These are phyloP conservation scores for Stigmatopora nigra DNA, from an alignment of 2,113 vertebrate species.

Conservation along the genomic window DNA sequence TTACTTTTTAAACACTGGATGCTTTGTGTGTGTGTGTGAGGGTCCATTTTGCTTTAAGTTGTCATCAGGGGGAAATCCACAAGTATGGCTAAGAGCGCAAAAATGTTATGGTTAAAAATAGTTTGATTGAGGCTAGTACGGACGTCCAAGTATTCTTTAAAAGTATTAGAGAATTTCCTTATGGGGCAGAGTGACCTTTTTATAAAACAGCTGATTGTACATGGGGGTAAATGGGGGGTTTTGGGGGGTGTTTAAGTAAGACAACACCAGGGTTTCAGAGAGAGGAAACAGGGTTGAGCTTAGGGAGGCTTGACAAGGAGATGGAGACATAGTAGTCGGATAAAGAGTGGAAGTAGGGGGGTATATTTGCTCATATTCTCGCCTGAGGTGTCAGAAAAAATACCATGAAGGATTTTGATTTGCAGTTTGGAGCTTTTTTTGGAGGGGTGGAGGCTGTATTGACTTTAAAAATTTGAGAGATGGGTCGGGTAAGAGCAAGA, in stretches of 20 bases:
- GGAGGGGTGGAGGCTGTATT: conserved; percentile 61
- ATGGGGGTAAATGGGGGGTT: conserved; percentile 37
- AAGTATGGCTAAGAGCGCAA: conserved; percentile 8
- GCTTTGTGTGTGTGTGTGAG: conserved; percentile 62
- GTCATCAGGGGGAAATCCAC: conserved; percentile 6
- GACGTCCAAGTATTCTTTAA: conserved; percentile 32
- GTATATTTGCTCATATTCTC: conserved; percentile 57
- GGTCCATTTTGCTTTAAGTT: conserved; percentile 12
- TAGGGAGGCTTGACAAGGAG: not conserved
- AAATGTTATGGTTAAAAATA: conserved; percentile 1
- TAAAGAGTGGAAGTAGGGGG: conserved; percentile 18
- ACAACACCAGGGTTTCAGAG: conserved; percentile 28
- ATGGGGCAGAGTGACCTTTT: conserved; percentile 42
- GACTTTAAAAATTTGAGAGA: too few species aligned
- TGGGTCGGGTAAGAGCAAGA: too few species aligned
- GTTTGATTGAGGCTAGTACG: not conserved
- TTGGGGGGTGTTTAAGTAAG: conserved; percentile 54
- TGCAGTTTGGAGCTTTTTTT: conserved; percentile 45
- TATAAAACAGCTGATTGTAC: conserved; percentile 66
- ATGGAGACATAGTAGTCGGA: not conserved
- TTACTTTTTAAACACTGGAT: conserved; percentile 70
- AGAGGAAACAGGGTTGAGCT: not conserved
- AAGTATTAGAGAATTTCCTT: conserved; percentile 65
- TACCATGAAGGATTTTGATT: conserved; percentile 45
- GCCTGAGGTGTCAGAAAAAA: conserved; percentile 53